These are phyloP conservation scores for Microcaecilia unicolor DNA, from an alignment of 2,797 vertebrate genomes.

Conservation along the genomic window DNA sequence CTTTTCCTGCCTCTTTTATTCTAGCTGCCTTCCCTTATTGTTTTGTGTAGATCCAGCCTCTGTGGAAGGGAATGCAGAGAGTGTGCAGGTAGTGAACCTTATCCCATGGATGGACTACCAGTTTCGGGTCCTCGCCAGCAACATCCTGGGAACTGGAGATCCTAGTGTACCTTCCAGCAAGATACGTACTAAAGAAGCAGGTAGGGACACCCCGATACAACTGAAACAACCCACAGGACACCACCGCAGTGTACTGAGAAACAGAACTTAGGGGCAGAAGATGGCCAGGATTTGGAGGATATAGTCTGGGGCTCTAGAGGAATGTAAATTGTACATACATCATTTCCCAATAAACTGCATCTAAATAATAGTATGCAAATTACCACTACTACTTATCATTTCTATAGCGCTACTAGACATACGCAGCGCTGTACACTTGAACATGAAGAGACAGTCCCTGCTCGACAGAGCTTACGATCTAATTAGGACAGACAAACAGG, in stretches of 20 bases:
- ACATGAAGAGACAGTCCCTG: no score
- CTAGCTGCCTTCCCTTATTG: not conserved
- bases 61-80: conserved; percentile 89
- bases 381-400: no score
- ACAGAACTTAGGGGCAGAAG: not conserved
- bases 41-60: conserved; percentile 74
- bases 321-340: no score
- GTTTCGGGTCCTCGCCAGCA: conserved; percentile 87
- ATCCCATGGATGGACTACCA: conserved; percentile 94
- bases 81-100: conserved; percentile 73
- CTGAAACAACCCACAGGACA: no score
- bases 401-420: no score
- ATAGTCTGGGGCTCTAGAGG: no score
- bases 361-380: no score
- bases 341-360: no score
- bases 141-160: conserved; percentile 87
- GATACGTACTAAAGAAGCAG: conserved; percentile 83
- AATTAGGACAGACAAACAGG: no score
- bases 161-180: conserved; percentile 79
- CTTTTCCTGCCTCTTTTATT: not conserved
- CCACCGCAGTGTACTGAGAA: accelerated
- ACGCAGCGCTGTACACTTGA: no score
- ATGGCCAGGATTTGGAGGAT: no score
- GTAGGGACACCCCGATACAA: conserved; percentile 50
- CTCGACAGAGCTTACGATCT: no score